These are phyloP conservation scores for Muntiacus muntjak DNA, from an alignment of 2,113 vertebrate species.

Conservation along the genomic window DNA sequence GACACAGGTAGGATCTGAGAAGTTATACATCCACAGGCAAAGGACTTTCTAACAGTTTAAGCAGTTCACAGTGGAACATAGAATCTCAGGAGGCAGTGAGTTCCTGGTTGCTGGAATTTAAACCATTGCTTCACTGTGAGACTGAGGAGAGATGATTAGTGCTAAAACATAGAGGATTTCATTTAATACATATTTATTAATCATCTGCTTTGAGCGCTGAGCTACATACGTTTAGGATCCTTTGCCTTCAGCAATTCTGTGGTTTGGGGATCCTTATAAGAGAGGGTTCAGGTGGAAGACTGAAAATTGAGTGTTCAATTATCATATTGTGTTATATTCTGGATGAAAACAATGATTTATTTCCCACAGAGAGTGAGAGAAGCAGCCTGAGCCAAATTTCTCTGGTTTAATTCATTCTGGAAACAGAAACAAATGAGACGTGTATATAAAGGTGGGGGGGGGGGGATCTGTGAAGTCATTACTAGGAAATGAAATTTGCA, in stretches of 20 bases:
- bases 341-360: neutral
- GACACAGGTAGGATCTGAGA: neutral
- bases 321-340: neutral
- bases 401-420: slow-evolving; percentile 44
- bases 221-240: neutral
- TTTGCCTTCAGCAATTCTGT: neutral
- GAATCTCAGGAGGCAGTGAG: neutral
- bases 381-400: slow-evolving; percentile 11
- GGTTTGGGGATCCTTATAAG: neutral
- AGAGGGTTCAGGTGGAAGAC: neutral
- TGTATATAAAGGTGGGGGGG: slow-evolving; percentile 65
- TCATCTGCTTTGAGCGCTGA: neutral
- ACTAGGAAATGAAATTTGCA: slow-evolving; percentile 76
- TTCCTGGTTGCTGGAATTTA: neutral
- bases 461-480: slow-evolving; percentile 76
- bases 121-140: neutral
- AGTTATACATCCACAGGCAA: neutral
- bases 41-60: neutral
- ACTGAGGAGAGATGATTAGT: neutral
- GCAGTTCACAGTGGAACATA: neutral
- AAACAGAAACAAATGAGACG: slow-evolving; percentile 69
- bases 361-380: neutral
- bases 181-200: neutral
- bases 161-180: neutral
- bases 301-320: neutral